A percentile compares a stretch with the other conserved stretches of the same genome.
Conservation (phyloP, 2,797 vertebrate genomes). For the Rhabdophis nuchalis region DNA sequence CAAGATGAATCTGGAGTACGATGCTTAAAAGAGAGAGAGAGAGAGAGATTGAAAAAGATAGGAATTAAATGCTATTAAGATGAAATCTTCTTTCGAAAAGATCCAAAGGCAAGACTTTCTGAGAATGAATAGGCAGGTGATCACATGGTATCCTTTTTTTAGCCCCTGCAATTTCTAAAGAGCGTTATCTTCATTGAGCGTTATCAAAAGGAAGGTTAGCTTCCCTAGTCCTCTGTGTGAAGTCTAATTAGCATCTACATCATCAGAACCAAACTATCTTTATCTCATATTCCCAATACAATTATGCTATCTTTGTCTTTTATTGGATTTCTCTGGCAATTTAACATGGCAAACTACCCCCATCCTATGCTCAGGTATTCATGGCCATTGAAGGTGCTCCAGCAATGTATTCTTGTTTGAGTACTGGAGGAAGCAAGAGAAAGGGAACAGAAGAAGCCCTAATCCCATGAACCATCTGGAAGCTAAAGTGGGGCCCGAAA, state of each 20-base stretch:
- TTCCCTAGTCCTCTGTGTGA: neutral
- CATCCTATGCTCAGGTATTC: neutral
- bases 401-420: neutral
- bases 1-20: too few species aligned
- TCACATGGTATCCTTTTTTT: neutral
- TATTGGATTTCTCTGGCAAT: constrained; percentile 4
- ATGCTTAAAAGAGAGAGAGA: neutral
- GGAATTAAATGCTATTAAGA: neutral
- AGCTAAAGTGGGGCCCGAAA: too few species aligned
- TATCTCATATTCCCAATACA: neutral
- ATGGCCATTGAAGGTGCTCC: neutral
- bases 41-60: neutral
- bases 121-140: neutral
- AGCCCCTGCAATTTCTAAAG: neutral
- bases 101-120: neutral
- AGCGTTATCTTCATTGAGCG: constrained; percentile 16
- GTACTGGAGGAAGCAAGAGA: neutral
- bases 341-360: constrained; percentile 1
- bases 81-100: constrained; percentile 4
- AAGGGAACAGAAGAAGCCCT: neutral
- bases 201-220: constrained; percentile 15
- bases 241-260: neutral
- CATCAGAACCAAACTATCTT: neutral
- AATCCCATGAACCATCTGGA: neutral
- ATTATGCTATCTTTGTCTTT: neutral